Conservation (phyloP, 2,888 invertebrate genomes). For the Noctua comes region DNA sequence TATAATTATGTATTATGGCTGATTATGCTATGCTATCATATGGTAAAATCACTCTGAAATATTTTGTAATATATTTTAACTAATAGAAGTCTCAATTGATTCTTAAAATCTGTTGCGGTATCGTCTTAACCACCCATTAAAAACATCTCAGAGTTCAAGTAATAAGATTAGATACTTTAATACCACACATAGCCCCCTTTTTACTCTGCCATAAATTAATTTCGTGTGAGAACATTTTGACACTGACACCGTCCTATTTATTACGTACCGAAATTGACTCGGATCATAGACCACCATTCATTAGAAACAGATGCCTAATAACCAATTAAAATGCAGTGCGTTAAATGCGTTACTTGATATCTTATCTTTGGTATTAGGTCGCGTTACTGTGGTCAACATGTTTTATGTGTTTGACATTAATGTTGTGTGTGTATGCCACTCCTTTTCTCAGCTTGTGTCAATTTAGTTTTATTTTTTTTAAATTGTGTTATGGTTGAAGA, state of each 20-base stretch:
- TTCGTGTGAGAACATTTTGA: constrained; percentile 67
- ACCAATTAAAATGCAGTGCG: constrained; percentile 74
- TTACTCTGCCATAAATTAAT: constrained; percentile 59
- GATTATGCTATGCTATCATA: background rate
- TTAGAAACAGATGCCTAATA: constrained; percentile 84
- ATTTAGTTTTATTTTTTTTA: too few species aligned
- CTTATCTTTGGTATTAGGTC: constrained; percentile 60
- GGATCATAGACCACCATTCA: constrained; percentile 78
- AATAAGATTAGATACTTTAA: constrained; percentile 28
- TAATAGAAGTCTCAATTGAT: background rate
- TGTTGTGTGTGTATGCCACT: constrained; percentile 1
- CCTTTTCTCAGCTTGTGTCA: too few species aligned
- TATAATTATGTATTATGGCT: too few species aligned
- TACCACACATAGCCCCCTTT: constrained; percentile 29
- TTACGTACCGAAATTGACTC: constrained; percentile 65
- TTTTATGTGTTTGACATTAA: constrained; percentile 12
- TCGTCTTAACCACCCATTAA: background rate
- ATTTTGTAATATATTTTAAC: background rate
- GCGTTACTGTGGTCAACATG: constrained; percentile 40
- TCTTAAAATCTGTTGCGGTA: background rate
- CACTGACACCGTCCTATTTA: constrained; percentile 64
- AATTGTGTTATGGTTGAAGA: too few species aligned
- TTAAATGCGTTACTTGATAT: constrained; percentile 50
- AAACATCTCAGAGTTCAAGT: constrained; percentile 16
- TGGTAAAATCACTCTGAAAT: background rate